Evolutionary conservation across 2,113 vertebrate species (phyloP).

Genomic region (Psilopsiagon aymara): DNA sequence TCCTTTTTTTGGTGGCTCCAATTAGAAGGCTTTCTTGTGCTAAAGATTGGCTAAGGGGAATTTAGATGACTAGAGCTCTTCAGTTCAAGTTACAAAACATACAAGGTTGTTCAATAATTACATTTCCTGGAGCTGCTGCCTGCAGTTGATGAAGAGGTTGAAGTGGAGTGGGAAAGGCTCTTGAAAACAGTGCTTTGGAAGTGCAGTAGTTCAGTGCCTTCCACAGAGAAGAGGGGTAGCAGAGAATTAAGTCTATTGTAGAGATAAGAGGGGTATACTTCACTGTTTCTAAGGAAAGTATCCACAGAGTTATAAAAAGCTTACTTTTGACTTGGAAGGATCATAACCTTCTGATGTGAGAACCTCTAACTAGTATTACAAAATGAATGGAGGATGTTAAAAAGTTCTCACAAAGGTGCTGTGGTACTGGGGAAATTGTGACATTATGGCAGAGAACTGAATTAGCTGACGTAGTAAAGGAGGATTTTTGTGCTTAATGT

Average conservation of each 20-base stretch:
- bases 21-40: slow-evolving; percentile 36
- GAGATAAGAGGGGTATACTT: background rate
- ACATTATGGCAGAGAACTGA: background rate
- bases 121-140: slow-evolving; percentile 41
- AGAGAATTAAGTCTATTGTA: background rate
- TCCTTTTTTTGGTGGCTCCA: background rate
- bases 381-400: background rate
- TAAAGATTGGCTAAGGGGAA: slow-evolving; percentile 20
- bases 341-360: background rate
- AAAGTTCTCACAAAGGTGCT: background rate
- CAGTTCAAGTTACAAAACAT: slow-evolving; percentile 46
- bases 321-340: background rate
- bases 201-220: background rate
- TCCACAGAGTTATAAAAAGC: background rate
- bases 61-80: background rate
- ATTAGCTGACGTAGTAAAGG: background rate
- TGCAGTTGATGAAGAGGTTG: background rate
- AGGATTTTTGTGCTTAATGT: background rate
- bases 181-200: background rate
- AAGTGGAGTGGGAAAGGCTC: background rate
- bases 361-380: background rate
- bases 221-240: background rate
- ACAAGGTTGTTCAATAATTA: slow-evolving; percentile 53
- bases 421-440: background rate
- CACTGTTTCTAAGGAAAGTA: background rate